phyloP scores from a whole-genome alignment of 2,113 vertebrate genomes.

The Antigone vipio region DNA sequence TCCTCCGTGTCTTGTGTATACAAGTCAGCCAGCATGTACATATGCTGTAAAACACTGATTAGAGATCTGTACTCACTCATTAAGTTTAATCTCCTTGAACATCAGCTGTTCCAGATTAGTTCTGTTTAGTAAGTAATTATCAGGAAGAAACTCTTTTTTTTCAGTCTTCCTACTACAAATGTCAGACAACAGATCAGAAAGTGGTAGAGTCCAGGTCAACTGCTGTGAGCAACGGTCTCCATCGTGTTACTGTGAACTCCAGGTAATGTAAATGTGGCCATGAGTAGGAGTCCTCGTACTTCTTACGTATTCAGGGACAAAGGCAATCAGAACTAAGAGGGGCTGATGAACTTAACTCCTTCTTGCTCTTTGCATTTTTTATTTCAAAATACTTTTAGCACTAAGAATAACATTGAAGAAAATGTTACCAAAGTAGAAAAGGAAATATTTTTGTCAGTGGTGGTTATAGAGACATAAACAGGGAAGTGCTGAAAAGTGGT shows the following conservation, averaged over 20 bases:
- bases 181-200: neutral
- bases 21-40: neutral
- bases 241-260: neutral
- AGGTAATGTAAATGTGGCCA: neutral
- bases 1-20: neutral
- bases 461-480: neutral
- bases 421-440: neutral
- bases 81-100: neutral
- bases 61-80: neutral
- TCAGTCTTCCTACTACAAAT: neutral
- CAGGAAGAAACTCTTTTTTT: neutral
- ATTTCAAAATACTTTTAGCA: neutral
- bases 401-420: neutral
- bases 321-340: neutral
- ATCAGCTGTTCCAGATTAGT: neutral
- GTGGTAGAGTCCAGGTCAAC: neutral
- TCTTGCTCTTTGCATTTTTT: neutral
- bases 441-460: neutral
- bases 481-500: neutral
- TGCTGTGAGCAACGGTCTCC: neutral
- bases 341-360: neutral
- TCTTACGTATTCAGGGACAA: neutral
- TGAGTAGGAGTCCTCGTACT: accelerated
- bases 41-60: neutral
- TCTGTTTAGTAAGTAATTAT: neutral